These are phyloP conservation scores for Hypotaenidia philippensis DNA, from an alignment of 2,797 vertebrate genomes.

Conservation along the genomic window DNA sequence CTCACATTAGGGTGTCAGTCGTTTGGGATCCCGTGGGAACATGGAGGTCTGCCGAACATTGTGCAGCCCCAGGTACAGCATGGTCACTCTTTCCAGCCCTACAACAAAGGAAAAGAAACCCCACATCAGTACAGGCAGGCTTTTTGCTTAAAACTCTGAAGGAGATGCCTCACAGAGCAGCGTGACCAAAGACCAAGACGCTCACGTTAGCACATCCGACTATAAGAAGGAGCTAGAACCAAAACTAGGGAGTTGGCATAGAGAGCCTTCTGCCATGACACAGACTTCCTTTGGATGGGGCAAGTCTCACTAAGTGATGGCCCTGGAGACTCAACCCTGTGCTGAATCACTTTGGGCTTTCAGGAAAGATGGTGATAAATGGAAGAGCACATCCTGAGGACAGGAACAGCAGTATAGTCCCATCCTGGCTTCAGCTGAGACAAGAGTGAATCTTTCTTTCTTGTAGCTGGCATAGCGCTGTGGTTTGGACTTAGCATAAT, in stretches of 20 bases:
- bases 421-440: too few species aligned
- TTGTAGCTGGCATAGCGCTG: too few species aligned
- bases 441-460: too few species aligned
- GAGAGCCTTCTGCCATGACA: background rate
- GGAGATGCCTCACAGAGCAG: background rate
- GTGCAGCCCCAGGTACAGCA: slow-evolving; percentile 96
- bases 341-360: background rate
- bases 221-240: background rate
- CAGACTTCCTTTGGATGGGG: background rate
- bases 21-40: slow-evolving; percentile 98
- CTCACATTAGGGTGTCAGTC: slow-evolving; percentile 89
- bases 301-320: background rate
- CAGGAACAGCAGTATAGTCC: background rate
- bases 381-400: background rate
- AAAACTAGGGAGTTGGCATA: background rate
- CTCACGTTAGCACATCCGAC: accelerated
- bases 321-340: background rate
- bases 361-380: background rate
- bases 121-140: background rate
- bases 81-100: slow-evolving; percentile 98
- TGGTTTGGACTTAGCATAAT: too few species aligned
- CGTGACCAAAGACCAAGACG: background rate
- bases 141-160: background rate
- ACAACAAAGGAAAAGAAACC: background rate
- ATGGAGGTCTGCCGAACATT: slow-evolving; percentile 98